Base-by-base conservation (phyloP, 2,797 vertebrate genomes). In the Erpetoichthys calabaricus region DNA sequence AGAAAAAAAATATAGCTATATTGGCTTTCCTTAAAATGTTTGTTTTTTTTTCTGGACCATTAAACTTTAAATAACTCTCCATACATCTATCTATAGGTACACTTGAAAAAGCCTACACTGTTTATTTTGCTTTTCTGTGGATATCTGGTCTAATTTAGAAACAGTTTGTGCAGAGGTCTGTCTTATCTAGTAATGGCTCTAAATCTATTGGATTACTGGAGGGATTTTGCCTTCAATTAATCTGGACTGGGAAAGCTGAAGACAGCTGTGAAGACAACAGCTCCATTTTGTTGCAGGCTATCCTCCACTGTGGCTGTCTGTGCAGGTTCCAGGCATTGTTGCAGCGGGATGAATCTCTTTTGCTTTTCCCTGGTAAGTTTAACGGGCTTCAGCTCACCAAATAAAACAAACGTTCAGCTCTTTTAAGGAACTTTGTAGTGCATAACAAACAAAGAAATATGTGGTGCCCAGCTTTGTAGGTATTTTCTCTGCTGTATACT, bases 351-450 rank as follows among this genome's bases (percentile, higher is more conserved):
- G 92, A 98, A 94, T 73, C 90, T 97, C 60, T 96, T 97, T 84
- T 98, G 93, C 79, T 93, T 98, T 72, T 95, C 94, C 5, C 75
- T 97, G 91, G 92, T 97, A 87, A 91, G 91, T 78, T 8, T 44
- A 42, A 41, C 44, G n/a, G n/a, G 5, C 41, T 6, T 9, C 25
- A 10, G n/a, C n/a, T n/a, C n/a, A n/a, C n/a, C n/a, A n/a, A n/a
- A n/a, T n/a, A n/a, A n/a, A n/a, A n/a, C n/a, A n/a, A 3, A 51
- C 49, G 3, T 4, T 51, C 3, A 8, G 49, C 25, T 51, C 49
- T 51, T 51, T 51, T 51, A 51, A 51, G 8, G 25, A 51, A 9
- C 8, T 25, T 51, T n/a, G n/a, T n/a, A n/a, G n/a, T n/a, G n/a
- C n/a, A n/a, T n/a, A n/a, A n/a, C n/a, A n/a, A n/a, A n/a, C n/a